These are phyloP conservation scores for Apostichopus parvimensis DNA, from an alignment of 35 echinoderm and acorn worm genomes.

Conservation along the genomic window DNA sequence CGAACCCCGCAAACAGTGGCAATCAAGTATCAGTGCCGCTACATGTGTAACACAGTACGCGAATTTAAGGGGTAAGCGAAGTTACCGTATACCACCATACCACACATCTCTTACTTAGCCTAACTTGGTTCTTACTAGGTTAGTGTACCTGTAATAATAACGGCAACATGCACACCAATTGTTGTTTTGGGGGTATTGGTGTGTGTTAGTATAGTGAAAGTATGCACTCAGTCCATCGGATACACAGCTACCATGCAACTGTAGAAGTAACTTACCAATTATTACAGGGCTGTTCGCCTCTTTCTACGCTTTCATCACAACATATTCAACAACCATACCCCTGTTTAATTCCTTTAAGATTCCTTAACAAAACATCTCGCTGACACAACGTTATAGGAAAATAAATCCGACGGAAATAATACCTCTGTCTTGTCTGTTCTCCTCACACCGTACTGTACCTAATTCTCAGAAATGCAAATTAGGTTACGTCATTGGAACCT, in stretches of 20 bases:
- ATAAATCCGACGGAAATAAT: not conserved
- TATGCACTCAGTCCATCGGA: not conserved
- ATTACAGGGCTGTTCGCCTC: slow-evolving; percentile 4
- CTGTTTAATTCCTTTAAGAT: not conserved
- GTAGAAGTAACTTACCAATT: not conserved
- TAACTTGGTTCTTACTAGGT: too few relatives aligned
- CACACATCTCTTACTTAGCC: too few relatives aligned
- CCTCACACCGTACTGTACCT: not conserved
- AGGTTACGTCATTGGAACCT: not conserved
- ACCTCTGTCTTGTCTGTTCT: not conserved
- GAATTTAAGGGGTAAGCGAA: too few relatives aligned
- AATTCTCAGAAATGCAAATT: slow-evolving; percentile 19
- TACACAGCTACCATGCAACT: not conserved
- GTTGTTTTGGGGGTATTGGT: too few relatives aligned
- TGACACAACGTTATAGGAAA: not conserved
- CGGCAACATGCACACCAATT: too few relatives aligned
- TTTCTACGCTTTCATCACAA: not conserved
- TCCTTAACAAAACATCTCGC: not conserved
- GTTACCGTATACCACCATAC: too few relatives aligned
- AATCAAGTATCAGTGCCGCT: too few relatives aligned
- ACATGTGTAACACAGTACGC: too few relatives aligned
- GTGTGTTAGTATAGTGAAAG: not conserved
- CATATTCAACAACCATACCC: not conserved
- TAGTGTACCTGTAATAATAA: too few relatives aligned
- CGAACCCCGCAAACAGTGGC: too few relatives aligned